Evolutionary conservation across 2,888 invertebrate species (phyloP).

Genomic region (Drosophila paramelanica): DNA sequence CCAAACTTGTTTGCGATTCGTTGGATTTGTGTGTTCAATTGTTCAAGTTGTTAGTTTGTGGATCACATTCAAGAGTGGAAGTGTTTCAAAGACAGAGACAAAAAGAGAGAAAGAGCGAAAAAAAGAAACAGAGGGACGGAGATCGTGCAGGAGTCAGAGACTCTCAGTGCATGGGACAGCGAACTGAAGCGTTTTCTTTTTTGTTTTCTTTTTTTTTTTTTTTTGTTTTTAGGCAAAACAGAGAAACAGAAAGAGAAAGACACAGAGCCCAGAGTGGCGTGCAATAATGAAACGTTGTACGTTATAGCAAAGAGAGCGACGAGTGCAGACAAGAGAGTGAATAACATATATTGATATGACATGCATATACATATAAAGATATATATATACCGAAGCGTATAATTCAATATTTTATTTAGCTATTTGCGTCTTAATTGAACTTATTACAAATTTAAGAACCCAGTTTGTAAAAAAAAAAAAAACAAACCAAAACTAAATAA

Average conservation of each 20-base stretch:
- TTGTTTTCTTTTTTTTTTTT: no score
- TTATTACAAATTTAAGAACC: not conserved
- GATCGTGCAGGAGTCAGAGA: slow-evolving; percentile 5
- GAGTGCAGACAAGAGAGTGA: not conserved
- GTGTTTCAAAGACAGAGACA: not conserved
- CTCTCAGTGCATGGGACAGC: slow-evolving; percentile 18
- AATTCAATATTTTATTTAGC: not conserved
- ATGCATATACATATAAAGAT: not conserved
- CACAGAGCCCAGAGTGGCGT: slow-evolving; percentile 14
- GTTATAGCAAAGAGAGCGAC: slow-evolving; percentile 1
- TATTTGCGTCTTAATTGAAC: not conserved
- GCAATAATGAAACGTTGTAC: slow-evolving; percentile 7
- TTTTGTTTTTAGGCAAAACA: slow-evolving; percentile 13
- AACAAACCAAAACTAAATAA: not conserved
- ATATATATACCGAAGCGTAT: not conserved
- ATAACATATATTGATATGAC: not conserved
- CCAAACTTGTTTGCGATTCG: slow-evolving; percentile 87
- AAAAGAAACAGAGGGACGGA: not conserved
- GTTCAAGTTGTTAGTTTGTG: slow-evolving; percentile 37
- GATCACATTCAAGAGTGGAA: slow-evolving; percentile 10
- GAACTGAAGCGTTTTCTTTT: slow-evolving; percentile 13
- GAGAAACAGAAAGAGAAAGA: slow-evolving; percentile 7
- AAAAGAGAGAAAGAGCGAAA: not conserved
- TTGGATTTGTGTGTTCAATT: slow-evolving; percentile 30
- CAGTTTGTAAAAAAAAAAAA: not conserved